A percentile compares a stretch with the other conserved stretches of the same genome.
Evolutionary conservation across 2,113 vertebrate genomes (phyloP).

Genomic region (Atherinomorus stipes): DNA sequence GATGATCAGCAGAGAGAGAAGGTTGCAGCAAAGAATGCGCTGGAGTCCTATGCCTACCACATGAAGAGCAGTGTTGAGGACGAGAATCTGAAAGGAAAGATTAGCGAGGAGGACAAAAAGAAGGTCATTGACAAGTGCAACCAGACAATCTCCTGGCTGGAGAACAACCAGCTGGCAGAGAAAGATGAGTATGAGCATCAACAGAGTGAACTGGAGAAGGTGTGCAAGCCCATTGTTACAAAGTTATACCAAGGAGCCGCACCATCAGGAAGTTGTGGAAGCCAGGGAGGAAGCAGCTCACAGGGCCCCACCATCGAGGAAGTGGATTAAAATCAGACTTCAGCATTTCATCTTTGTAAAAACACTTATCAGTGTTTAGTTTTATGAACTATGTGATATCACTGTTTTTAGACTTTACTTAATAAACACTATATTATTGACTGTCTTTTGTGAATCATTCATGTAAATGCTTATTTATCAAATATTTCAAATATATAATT

Average conservation of each 20-base stretch:
- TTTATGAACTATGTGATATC: background rate
- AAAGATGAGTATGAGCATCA: constrained; percentile 77
- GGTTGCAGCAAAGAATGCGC: constrained; percentile 65
- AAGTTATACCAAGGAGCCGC: constrained; percentile 72
- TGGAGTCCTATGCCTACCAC: constrained; percentile 76
- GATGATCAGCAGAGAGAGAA: constrained; percentile 75
- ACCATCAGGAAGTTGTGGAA: constrained; percentile 46
- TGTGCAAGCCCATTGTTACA: constrained; percentile 72
- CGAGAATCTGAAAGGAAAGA: constrained; percentile 70
- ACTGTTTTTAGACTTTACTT: background rate
- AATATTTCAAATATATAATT: no score
- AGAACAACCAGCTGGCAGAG: constrained; percentile 78
- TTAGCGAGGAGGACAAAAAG: constrained; percentile 73
- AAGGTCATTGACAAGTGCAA: constrained; percentile 74
- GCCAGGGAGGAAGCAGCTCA: constrained; percentile 44
- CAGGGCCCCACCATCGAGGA: constrained; percentile 77
- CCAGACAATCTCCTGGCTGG: constrained; percentile 73
- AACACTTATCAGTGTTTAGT: constrained; percentile 7
- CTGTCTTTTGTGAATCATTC: background rate
- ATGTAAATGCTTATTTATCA: no score
- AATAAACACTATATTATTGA: constrained; percentile 35
- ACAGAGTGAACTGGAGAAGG: constrained; percentile 75
- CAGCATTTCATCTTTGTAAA: background rate
- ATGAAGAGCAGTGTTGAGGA: constrained; percentile 77
- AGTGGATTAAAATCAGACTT: constrained; percentile 63